A percentile compares a stretch with the other conserved stretches of the same genome.
Conservation (phyloP, 2,888 invertebrate species). For the Orchesellides sinensis region DNA sequence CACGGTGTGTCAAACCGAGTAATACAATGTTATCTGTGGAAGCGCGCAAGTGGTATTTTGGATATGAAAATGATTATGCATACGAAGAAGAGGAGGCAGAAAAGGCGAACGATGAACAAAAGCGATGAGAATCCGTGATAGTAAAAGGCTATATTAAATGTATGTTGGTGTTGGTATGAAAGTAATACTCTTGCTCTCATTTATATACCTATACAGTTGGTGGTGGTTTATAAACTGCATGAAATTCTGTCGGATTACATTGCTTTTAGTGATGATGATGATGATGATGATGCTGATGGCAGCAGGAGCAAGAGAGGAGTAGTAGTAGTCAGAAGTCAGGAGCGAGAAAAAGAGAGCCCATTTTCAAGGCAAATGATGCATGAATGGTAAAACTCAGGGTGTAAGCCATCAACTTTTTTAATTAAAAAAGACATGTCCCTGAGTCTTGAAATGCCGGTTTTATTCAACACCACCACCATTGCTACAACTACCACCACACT, state of each 20-base stretch:
- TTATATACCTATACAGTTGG: too few species aligned
- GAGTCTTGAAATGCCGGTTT: slow-evolving; percentile 56
- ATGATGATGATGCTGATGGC: slow-evolving; percentile 44
- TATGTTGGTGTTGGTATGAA: background rate
- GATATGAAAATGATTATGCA: slow-evolving; percentile 58
- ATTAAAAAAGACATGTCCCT: slow-evolving; percentile 58
- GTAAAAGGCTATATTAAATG: slow-evolving; percentile 15
- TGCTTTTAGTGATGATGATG: slow-evolving; percentile 54
- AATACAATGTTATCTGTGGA: slow-evolving; percentile 52
- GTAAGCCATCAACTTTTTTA: slow-evolving; percentile 57
- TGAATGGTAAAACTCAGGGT: slow-evolving; percentile 54
- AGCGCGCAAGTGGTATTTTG: slow-evolving; percentile 48
- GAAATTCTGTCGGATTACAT: slow-evolving; percentile 48
- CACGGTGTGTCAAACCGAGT: slow-evolving; percentile 50
- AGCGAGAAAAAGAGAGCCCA: slow-evolving; percentile 54
- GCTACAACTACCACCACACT: slow-evolving; percentile 15
- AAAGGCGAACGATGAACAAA: slow-evolving; percentile 27
- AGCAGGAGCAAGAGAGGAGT: slow-evolving; percentile 18
- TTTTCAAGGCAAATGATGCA: slow-evolving; percentile 58
- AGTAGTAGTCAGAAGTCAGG: slow-evolving; percentile 47
- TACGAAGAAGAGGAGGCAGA: slow-evolving; percentile 6
- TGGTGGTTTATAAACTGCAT: background rate
- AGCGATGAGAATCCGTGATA: slow-evolving; percentile 42
- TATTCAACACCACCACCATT: slow-evolving; percentile 18
- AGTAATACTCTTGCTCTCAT: too few species aligned